A percentile compares a stretch with the other conserved stretches of the same genome.
phyloP scores from a whole-genome alignment of 1,140 invertebrate species.

The Hyles euphorbiae region DNA sequence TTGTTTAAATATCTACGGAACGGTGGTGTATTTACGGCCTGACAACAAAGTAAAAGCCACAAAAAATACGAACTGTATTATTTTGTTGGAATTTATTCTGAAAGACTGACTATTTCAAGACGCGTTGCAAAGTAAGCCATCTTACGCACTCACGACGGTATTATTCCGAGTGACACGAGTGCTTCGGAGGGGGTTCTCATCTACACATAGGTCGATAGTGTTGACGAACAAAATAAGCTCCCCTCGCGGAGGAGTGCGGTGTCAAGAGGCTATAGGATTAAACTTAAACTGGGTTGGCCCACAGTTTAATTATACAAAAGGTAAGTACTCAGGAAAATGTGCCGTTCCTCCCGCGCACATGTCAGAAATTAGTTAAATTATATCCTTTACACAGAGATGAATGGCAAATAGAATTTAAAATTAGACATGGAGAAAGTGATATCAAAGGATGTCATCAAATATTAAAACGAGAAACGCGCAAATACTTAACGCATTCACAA shows the following conservation, averaged over 20 bases:
- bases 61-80: slow-evolving; percentile 32
- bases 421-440: slow-evolving; percentile 48
- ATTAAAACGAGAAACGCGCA: slow-evolving; percentile 34
- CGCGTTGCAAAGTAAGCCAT: slow-evolving; percentile 46
- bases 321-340: slow-evolving; percentile 63
- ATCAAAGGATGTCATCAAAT: slow-evolving; percentile 43
- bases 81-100: slow-evolving; percentile 40
- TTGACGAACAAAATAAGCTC: slow-evolving; percentile 73
- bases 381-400: slow-evolving; percentile 50
- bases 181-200: slow-evolving; percentile 50
- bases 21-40: no score
- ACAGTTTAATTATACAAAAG: slow-evolving; percentile 74
- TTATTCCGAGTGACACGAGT: slow-evolving; percentile 54
- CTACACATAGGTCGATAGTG: slow-evolving; percentile 68
- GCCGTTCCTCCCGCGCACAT: slow-evolving; percentile 53
- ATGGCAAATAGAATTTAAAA: slow-evolving; percentile 59
- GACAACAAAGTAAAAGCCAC: no score
- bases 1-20: no score
- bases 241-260: slow-evolving; percentile 60
- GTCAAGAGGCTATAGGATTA: slow-evolving; percentile 75
- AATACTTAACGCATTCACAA: slow-evolving; percentile 26
- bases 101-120: slow-evolving; percentile 36
- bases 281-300: slow-evolving; percentile 72
- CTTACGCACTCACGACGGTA: slow-evolving; percentile 40
- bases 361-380: slow-evolving; percentile 68